Conservation (phyloP, 2,797 vertebrate species). For the Clamator glandarius region DNA sequence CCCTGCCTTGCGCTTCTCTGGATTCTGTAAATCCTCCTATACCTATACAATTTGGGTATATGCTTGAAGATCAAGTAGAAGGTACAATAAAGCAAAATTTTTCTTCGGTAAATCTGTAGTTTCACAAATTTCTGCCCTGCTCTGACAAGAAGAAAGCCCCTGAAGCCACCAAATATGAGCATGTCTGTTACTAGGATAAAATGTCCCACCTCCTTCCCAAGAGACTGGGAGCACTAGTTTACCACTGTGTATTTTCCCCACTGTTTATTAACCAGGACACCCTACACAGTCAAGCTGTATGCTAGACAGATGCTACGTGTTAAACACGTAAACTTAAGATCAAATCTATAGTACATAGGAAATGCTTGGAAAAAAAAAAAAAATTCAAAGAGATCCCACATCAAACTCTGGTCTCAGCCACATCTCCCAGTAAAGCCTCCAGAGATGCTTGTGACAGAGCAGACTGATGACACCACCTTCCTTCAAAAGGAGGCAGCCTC, state of each 20-base stretch:
- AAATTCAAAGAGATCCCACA: background rate
- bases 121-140: background rate
- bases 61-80: background rate
- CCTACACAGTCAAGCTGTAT: background rate
- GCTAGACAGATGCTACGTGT: background rate
- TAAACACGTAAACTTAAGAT: background rate
- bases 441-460: background rate
- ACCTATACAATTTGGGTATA: background rate
- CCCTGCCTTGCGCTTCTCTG: background rate
- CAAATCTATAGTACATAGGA: background rate
- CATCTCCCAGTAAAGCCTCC: background rate
- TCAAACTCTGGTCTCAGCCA: background rate
- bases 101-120: background rate
- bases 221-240: background rate
- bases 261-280: background rate
- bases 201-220: background rate
- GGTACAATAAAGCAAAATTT: background rate
- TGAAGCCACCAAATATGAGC: background rate
- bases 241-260: background rate
- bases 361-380: background rate
- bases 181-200: background rate
- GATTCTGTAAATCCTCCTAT: background rate
- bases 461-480: background rate
- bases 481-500: background rate
- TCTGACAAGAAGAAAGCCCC: background rate